Percentiles rank a stretch among this genome's conserved stretches.
phyloP scores from a whole-genome alignment of 2,113 vertebrate genomes.

The Sinocyclocheilus grahami region DNA sequence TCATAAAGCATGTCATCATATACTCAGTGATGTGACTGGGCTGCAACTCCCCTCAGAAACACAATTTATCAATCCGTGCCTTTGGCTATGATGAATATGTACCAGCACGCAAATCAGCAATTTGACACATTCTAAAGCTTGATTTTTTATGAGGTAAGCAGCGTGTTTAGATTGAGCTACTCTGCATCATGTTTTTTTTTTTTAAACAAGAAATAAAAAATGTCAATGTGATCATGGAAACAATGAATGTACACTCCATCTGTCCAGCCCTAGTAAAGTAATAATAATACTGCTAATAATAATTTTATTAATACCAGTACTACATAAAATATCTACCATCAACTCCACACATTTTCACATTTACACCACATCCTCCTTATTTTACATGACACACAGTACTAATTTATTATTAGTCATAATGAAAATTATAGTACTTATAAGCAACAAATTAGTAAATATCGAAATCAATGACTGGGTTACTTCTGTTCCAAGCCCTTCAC shows the following conservation, averaged over 20 bases:
- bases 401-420: not conserved
- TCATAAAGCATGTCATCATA: slow-evolving; percentile 38
- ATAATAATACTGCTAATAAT: not conserved
- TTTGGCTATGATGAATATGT: slow-evolving; percentile 32
- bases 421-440: not conserved
- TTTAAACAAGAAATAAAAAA: no score
- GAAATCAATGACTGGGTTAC: not conserved
- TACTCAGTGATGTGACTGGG: not conserved
- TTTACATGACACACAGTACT: not conserved
- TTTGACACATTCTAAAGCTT: slow-evolving; percentile 17
- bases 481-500: not conserved
- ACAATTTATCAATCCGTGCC: slow-evolving; percentile 24
- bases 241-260: not conserved
- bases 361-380: not conserved
- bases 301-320: not conserved
- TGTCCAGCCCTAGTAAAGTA: not conserved
- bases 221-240: not conserved
- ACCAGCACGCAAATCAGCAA: not conserved
- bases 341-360: not conserved
- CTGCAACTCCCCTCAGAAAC: not conserved
- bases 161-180: not conserved
- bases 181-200: not conserved
- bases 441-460: not conserved
- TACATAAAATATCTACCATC: not conserved
- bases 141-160: slow-evolving; percentile 5